Evolutionary conservation across 2,113 vertebrate species (phyloP).

Genomic region (Cichladusa arquata): DNA sequence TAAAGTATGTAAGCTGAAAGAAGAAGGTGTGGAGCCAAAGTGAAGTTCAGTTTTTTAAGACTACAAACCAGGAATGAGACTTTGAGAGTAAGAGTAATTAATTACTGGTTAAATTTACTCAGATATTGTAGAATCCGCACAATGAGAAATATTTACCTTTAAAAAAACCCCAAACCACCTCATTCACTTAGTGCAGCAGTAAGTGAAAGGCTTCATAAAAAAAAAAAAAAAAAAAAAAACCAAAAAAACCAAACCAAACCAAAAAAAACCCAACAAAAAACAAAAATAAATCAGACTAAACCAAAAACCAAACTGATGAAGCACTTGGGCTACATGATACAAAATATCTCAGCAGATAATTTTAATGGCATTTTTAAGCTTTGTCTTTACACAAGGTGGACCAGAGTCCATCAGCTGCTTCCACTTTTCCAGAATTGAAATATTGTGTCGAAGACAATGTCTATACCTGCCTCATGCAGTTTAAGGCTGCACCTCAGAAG

Average conservation of each 20-base stretch:
- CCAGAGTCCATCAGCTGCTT: neutral
- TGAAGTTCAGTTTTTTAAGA: neutral
- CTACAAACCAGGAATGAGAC: neutral
- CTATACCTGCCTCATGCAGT: neutral
- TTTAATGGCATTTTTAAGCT: neutral
- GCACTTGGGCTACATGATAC: neutral
- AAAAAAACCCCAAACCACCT: fast-evolving
- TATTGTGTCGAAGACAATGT: neutral
- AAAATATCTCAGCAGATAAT: neutral
- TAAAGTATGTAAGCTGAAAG: neutral
- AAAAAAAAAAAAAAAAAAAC: neutral
- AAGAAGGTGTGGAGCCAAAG: neutral
- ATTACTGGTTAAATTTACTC: neutral
- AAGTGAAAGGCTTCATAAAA: neutral
- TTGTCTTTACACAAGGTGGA: neutral
- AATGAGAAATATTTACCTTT: neutral
- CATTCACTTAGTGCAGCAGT: neutral
- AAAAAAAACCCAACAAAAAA: neutral
- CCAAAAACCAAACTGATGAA: neutral
- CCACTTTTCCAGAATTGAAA: neutral
- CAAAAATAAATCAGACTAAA: neutral
- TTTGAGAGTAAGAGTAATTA: neutral
- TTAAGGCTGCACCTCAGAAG: neutral
- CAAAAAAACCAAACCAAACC: too few relatives aligned
- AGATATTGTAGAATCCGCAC: neutral